phyloP scores from a whole-genome alignment of 2,113 vertebrate species.

The Bucco capensis region DNA sequence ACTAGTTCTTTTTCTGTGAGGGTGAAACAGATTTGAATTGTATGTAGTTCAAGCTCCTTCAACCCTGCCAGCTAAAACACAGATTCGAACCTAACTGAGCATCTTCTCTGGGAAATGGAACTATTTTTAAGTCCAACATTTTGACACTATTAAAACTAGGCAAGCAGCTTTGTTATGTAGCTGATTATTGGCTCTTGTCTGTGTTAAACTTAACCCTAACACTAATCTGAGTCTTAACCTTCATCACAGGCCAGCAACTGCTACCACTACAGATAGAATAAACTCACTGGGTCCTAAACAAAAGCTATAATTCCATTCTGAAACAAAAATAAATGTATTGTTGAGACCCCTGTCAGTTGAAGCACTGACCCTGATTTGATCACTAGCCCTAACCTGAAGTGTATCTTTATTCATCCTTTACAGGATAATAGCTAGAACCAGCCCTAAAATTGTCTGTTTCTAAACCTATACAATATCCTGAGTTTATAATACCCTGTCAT shows the following conservation, averaged over 20 bases:
- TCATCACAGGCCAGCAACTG: not conserved
- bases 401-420: not conserved
- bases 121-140: not conserved
- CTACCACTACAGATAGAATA: not conserved
- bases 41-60: not conserved
- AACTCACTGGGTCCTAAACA: not conserved
- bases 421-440: not conserved
- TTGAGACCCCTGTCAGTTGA: not conserved
- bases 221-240: not conserved
- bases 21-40: not conserved
- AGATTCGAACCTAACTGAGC: not conserved
- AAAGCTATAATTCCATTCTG: not conserved
- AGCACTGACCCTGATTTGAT: not conserved
- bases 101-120: not conserved
- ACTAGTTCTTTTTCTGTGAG: not conserved
- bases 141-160: not conserved
- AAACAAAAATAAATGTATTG: not conserved
- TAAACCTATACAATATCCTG: not conserved
- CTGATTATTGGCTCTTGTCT: not conserved
- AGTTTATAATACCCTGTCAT: not conserved
- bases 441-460: not conserved
- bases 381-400: not conserved
- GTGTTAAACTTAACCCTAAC: not conserved
- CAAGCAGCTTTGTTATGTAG: not conserved
- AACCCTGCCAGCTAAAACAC: not conserved